phyloP scores from a whole-genome alignment of 2,113 vertebrate genomes.

The Macroglossus sobrinus region DNA sequence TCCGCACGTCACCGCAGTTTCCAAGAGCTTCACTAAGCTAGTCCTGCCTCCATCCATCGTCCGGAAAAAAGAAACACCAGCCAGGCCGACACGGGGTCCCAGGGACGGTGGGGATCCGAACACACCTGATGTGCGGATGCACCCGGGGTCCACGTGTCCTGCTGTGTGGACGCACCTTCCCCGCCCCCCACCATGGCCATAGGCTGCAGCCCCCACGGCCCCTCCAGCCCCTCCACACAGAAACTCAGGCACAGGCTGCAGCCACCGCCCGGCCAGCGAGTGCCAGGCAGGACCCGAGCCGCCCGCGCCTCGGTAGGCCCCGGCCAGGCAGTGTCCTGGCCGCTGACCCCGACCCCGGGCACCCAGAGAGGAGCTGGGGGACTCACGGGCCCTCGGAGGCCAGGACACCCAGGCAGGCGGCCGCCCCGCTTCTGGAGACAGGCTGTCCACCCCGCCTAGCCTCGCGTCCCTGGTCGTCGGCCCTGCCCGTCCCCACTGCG shows the following conservation, averaged over 20 bases:
- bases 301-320: not conserved
- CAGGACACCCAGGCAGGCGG: accelerated
- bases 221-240: not conserved
- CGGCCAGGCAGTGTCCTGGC: accelerated
- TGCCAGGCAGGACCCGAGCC: not conserved
- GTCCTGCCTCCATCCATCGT: not conserved
- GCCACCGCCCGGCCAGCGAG: not conserved
- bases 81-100: not conserved
- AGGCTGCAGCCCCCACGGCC: too few relatives aligned
- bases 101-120: not conserved
- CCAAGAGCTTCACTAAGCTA: not conserved
- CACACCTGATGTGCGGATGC: not conserved
- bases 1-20: not conserved
- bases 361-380: not conserved
- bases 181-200: accelerated
- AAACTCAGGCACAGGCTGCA: not conserved
- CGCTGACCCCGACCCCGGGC: not conserved
- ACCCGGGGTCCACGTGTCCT: not conserved
- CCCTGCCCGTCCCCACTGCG: accelerated
- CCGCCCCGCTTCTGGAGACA: not conserved
- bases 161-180: accelerated
- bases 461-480: accelerated
- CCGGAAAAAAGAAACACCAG: not conserved
- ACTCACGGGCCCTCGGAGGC: not conserved
- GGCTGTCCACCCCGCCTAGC: accelerated